Evolutionary conservation across 2,888 invertebrate genomes (phyloP).

Genomic region (Muschampia plurimacula): DNA sequence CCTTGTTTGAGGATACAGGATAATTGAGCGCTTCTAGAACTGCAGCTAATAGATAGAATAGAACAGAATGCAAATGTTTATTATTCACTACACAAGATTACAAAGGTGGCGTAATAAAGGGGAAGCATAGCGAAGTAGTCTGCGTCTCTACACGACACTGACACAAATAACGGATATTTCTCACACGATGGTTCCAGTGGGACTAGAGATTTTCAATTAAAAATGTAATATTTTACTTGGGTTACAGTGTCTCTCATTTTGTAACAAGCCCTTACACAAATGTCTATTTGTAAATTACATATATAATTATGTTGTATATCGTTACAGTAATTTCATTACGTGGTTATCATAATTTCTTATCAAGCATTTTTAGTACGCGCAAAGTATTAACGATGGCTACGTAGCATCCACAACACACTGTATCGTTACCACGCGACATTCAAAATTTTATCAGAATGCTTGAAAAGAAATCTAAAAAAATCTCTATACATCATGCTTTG

Average conservation of each 20-base stretch:
- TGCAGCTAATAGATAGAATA: constrained; percentile 78
- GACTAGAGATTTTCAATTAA: constrained; percentile 89
- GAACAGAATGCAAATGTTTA: constrained; percentile 83
- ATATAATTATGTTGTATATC: constrained; percentile 78
- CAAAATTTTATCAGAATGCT: constrained; percentile 66
- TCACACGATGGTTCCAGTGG: constrained; percentile 86
- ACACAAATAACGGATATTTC: constrained; percentile 61
- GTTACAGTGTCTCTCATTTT: constrained; percentile 87
- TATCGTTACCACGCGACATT: constrained; percentile 45
- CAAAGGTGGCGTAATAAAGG: constrained; percentile 78
- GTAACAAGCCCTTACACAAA: constrained; percentile 88
- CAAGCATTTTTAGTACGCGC: constrained; percentile 75
- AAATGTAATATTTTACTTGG: constrained; percentile 85
- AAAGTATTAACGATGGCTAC: constrained; percentile 51
- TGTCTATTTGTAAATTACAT: constrained; percentile 83
- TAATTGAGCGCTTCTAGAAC: constrained; percentile 85
- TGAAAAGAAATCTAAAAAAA: constrained; percentile 81
- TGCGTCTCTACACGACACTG: constrained; percentile 54
- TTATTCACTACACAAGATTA: constrained; percentile 80
- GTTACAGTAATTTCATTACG: constrained; percentile 86
- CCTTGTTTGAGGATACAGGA: constrained; percentile 83
- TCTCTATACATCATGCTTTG: constrained; percentile 83
- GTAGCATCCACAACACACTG: constrained; percentile 44
- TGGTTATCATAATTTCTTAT: constrained; percentile 80
- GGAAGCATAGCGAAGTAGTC: constrained; percentile 77